Percentiles rank a stretch among this genome's conserved stretches.
These are phyloP conservation scores for Armadillidium nasatum DNA, from an alignment of 1,140 invertebrate species.

Conservation along the genomic window DNA sequence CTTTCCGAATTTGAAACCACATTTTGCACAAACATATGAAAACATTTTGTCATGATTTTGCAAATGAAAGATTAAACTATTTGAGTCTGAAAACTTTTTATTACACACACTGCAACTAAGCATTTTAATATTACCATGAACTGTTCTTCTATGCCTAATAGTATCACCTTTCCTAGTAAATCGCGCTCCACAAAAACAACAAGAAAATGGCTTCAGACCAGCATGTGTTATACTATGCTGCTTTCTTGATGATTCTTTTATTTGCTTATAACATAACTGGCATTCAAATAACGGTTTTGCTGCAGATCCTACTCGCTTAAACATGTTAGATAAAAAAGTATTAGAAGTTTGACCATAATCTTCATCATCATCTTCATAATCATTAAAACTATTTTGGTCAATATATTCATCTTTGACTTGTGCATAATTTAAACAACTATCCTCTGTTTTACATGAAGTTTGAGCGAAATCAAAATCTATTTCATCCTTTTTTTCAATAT, in stretches of 20 bases:
- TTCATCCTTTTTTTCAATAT: too few species aligned
- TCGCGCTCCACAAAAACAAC: slow-evolving; percentile 46
- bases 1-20: slow-evolving; percentile 48
- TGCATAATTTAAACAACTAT: too few species aligned
- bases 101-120: slow-evolving; percentile 38
- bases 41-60: slow-evolving; percentile 42
- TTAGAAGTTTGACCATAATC: neutral
- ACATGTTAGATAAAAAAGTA: neutral
- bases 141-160: slow-evolving; percentile 46
- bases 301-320: neutral
- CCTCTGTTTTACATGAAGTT: too few species aligned
- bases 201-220: slow-evolving; percentile 46
- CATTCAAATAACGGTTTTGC: slow-evolving; percentile 40
- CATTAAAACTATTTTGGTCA: neutral
- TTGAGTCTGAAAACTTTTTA: slow-evolving; percentile 38
- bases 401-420: neutral
- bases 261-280: slow-evolving; percentile 46
- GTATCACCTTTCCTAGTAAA: slow-evolving; percentile 48
- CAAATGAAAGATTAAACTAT: slow-evolving; percentile 34
- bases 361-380: neutral
- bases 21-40: slow-evolving; percentile 44
- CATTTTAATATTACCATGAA: slow-evolving; percentile 43
- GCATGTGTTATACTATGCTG: slow-evolving; percentile 45
- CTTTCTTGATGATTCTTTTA: slow-evolving; percentile 47
- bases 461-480: too few species aligned